Base-by-base conservation (phyloP, 2,888 invertebrate genomes). In the Perizoma affinitatum region DNA sequence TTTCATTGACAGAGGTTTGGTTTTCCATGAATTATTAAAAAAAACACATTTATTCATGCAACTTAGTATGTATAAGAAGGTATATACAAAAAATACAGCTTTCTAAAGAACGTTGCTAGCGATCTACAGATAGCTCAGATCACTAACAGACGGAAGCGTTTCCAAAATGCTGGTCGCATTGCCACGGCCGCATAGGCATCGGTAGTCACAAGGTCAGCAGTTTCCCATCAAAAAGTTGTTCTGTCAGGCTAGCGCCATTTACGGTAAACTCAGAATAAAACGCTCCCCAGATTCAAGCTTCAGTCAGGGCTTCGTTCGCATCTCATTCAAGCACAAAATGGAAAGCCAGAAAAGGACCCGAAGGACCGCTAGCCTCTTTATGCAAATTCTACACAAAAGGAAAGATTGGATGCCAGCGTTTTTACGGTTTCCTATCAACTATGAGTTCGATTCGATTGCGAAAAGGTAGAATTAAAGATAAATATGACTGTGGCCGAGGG, bases 311-410 rank as follows among this genome's bases (percentile, higher is more conserved):
- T 71, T 71, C 74, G 75, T 73, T 74, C 79, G 73, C 76, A 79
- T 84, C 82, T 82, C 84, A 85, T 88, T 88, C 81, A 82, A 82
- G 84, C 87, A 85, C 85, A 86, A 90, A 90, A 90, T 88, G 81
- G 87, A 79, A 86, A 83, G 79, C 86, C 84, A 83, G 84, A 85
- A 89, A 89, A 80, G 86, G 86, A 84, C 90, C 90, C 90, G 68
- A 78, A 88, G 90, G 90, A 90, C 83, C 79, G 76, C 69, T 73
- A 73, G 82, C 77, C 84, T 88, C 86, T 90, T 90, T 90, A 90
- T 90, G 90, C 84, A 90, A 90, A 90, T 89, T 81, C 79, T 78
- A 80, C 82, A 87, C 84, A 90, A 89, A 89, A 88, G 87, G 84
- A 82, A 83, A 87, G 85, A 89, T 88, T 86, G 88, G 83, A 79